phyloP scores from a whole-genome alignment of 2,797 vertebrate genomes.

The Orientallactaga sibirica region DNA sequence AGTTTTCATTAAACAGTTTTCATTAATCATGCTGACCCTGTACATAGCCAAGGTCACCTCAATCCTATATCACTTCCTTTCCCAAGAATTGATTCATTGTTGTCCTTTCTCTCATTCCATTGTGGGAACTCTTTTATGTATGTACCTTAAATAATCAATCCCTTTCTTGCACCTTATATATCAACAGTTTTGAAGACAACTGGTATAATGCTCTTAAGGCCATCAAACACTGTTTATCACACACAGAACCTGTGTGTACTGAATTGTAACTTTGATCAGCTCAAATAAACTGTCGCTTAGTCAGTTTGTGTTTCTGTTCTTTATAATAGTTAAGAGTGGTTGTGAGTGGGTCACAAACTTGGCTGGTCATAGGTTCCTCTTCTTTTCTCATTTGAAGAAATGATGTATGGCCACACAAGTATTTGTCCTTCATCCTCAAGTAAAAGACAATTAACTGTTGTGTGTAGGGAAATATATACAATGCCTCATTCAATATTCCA shows the following conservation, averaged over 20 bases:
- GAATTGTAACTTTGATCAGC: not conserved
- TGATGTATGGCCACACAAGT: not conserved
- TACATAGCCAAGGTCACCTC: not conserved
- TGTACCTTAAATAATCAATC: not conserved
- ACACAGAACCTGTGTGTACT: not conserved
- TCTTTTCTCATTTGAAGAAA: conserved; percentile 4
- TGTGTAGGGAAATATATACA: not conserved
- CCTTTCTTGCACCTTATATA: not conserved
- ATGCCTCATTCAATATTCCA: not conserved
- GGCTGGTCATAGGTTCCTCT: not conserved
- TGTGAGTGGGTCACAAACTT: not conserved
- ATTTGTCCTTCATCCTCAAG: not conserved
- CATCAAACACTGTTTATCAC: not conserved
- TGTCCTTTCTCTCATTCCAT: not conserved
- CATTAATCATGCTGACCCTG: too few relatives aligned
- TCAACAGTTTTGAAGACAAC: not conserved
- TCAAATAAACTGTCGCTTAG: not conserved
- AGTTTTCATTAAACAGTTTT: too few relatives aligned
- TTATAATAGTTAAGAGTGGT: not conserved
- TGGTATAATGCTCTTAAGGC: not conserved
- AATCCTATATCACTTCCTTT: not conserved
- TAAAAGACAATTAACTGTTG: not conserved
- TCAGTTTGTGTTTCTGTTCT: not conserved
- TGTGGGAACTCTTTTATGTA: not conserved
- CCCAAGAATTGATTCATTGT: not conserved